Base-by-base conservation (phyloP, 2,113 vertebrate genomes). In the Egretta garzetta region DNA sequence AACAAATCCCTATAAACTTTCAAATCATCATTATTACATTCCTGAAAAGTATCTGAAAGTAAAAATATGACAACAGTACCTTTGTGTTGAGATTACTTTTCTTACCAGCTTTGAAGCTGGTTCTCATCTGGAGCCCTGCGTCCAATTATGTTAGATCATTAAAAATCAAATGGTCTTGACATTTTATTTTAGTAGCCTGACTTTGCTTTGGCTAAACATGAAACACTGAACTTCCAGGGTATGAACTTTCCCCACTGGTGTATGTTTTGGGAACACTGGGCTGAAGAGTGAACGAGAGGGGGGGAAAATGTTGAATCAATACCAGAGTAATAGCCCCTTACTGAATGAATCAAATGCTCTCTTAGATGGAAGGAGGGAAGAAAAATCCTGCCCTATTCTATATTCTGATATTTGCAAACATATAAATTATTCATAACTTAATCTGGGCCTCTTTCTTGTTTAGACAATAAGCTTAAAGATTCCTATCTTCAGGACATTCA, bases 171-270 rank as follows among this genome's bases (percentile, higher is more conserved):
- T 14, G 12, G 62, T 66, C 60, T 80, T 93, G 67, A 93, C 81
- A 8, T 95, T 96, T 97, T 80, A 70, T 91, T 92, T 80, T 87
- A 88, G 91, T 72, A 82, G 26, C 41, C 67, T 86, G 53, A 33
- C 74, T 97, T 93, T 73, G 80, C 41, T 80, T 88, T 93, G 59
- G 76, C 89, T 32, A 88, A 83, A 80, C 33, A 94, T 85, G 74
- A 84, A 93, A 89, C 3, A 0, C 33, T 85, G 56, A 92, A 91
- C 33, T 93, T 94, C 41, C 80, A 91, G 53, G 49, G 35, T 85
- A 67, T 88, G 83, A 95, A 88, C 55, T 80, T 86, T 88, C 71
- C 76, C 28, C 66, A 70, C 21, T 58, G 82, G 80, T 26, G 24
- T 45, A 64, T 93, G 41, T 86, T 89, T 89, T 87, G 91, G 43